Conservation (phyloP, 2,888 invertebrate species). For the Scaptomyza cyrtandrae region DNA sequence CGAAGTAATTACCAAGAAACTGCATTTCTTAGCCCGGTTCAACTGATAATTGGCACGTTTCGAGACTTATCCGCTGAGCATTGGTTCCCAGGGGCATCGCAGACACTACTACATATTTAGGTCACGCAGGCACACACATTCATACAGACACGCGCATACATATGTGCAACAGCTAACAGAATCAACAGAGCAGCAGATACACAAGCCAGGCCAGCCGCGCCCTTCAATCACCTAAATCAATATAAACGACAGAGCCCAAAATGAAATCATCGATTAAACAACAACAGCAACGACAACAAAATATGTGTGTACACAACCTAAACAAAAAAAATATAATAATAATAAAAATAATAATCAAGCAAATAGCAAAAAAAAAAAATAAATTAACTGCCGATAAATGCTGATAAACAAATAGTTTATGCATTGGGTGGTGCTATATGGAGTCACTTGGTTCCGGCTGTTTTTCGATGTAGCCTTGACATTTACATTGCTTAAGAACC, state of each 20-base stretch:
- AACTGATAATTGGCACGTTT: constrained; percentile 12
- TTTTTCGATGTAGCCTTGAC: constrained; percentile 60
- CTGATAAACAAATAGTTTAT: constrained; percentile 35
- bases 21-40: constrained; percentile 15
- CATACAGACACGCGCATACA: neutral
- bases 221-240: constrained; percentile 68
- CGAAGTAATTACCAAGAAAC: neutral
- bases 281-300: constrained; percentile 12
- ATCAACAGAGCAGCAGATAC: constrained; percentile 12
- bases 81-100: constrained; percentile 30
- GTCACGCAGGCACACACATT: constrained; percentile 32
- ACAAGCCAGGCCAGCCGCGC: constrained; percentile 66
- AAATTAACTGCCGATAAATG: constrained; percentile 8
- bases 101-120: constrained; percentile 30
- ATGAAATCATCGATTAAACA: constrained; percentile 75
- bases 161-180: constrained; percentile 43
- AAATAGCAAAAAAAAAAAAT: neutral
- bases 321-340: neutral
- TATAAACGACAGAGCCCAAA: constrained; percentile 48
- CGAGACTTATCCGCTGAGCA: neutral
- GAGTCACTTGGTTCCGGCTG: constrained; percentile 18
- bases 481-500: constrained; percentile 44
- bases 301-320: neutral
- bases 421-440: constrained; percentile 4
- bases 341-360: neutral